Conservation (phyloP, 2,113 vertebrate genomes). For the Vireo altiloquus region DNA sequence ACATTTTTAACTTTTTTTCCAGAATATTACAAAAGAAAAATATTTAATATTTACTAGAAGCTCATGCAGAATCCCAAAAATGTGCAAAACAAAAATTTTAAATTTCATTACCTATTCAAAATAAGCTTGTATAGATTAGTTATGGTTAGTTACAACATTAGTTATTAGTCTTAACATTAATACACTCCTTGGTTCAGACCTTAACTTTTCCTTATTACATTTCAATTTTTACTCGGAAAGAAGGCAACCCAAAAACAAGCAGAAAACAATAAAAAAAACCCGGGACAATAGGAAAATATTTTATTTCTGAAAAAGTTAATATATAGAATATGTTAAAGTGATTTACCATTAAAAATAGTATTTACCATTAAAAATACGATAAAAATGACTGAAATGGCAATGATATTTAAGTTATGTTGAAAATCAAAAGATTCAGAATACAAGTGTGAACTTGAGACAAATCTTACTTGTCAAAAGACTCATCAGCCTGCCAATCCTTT, state of each 20-base stretch:
- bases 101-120: neutral
- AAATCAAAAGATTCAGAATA: neutral
- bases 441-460: neutral
- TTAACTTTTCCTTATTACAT: neutral
- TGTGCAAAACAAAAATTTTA: neutral
- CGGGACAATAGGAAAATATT: neutral
- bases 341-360: neutral
- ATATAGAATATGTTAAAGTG: neutral
- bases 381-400: neutral
- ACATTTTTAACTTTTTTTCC: neutral
- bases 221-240: neutral
- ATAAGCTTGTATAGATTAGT: neutral
- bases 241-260: accelerated
- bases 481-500: neutral
- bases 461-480: neutral
- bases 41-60: neutral
- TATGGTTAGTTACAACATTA: neutral
- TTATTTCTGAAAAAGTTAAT: neutral
- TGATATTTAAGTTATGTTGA: neutral
- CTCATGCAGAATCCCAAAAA: neutral
- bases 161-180: neutral
- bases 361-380: neutral
- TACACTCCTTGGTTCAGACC: neutral
- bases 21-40: neutral
- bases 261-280: neutral